Evolutionary conservation across 2,113 vertebrate species (phyloP).

Genomic region (Phrynosoma platyrhinos): DNA sequence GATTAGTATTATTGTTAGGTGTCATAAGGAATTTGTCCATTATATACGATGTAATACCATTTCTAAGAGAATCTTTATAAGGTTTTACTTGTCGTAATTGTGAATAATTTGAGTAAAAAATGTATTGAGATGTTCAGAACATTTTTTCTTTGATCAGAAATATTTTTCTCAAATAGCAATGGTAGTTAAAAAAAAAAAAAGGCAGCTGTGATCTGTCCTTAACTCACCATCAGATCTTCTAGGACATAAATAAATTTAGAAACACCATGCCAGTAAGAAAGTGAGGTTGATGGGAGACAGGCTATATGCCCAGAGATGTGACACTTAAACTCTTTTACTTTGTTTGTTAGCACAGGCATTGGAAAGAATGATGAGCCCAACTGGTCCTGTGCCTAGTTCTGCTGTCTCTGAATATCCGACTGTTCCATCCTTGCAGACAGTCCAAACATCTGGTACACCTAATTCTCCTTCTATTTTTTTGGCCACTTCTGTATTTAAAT

Average conservation of each 20-base stretch:
- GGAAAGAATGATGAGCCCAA: constrained; percentile 97
- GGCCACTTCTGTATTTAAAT: constrained; percentile 89
- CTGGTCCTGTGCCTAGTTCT: constrained; percentile 84
- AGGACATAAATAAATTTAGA: neutral
- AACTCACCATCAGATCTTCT: neutral
- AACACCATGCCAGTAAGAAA: neutral
- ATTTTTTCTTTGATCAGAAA: neutral
- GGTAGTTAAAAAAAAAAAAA: neutral
- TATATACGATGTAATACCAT: neutral
- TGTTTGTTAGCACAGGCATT: constrained; percentile 88
- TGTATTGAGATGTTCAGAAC: too few relatives aligned
- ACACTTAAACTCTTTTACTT: constrained; percentile 19
- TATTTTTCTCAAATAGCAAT: neutral
- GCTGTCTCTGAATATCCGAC: constrained; percentile 82
- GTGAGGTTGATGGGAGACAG: neutral
- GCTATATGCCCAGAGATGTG: neutral
- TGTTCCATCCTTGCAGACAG: constrained; percentile 83
- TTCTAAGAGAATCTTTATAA: neutral
- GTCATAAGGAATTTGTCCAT: neutral
- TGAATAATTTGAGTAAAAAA: too few relatives aligned
- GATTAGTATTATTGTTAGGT: neutral
- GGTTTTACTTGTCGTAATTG: neutral
- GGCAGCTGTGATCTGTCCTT: neutral
- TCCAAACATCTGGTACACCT: constrained; percentile 77
- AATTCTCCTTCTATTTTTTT: constrained; percentile 84